Evolutionary conservation across 2,797 vertebrate species (phyloP).

Genomic region (Clarias pachynema): DNA sequence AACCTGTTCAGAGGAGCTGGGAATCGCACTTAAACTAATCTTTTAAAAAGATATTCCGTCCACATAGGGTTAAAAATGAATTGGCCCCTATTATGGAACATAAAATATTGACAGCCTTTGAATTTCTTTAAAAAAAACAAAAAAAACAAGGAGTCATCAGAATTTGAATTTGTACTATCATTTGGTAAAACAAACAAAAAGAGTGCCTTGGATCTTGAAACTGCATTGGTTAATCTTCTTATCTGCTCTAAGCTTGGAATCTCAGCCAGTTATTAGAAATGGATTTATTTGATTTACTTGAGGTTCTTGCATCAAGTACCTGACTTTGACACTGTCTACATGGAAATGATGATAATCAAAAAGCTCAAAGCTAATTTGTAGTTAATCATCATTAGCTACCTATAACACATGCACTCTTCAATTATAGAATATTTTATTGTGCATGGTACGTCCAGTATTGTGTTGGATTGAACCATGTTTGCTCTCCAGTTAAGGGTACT

Average conservation of each 20-base stretch:
- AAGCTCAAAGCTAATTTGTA: conserved; percentile 78
- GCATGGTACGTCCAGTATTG: conserved; percentile 79
- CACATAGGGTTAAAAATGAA: conserved; percentile 81
- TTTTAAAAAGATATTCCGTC: conserved; percentile 85
- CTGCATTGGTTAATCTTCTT: conserved; percentile 88
- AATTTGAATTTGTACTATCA: conserved; percentile 86
- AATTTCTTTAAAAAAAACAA: conserved; percentile 73
- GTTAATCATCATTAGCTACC: conserved; percentile 89
- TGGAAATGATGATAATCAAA: conserved; percentile 64
- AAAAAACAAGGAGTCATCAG: conserved; percentile 69
- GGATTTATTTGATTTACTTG: conserved; percentile 74
- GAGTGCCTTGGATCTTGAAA: conserved; percentile 97
- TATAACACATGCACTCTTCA: conserved; percentile 75
- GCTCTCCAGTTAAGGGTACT: conserved; percentile 73
- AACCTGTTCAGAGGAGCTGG: conserved; percentile 85
- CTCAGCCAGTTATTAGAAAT: conserved; percentile 77
- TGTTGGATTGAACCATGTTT: conserved; percentile 75
- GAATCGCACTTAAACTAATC: conserved; percentile 84
- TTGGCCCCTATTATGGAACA: conserved; percentile 76
- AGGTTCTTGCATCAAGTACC: conserved; percentile 86
- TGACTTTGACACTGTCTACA: conserved; percentile 73
- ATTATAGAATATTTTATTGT: conserved; percentile 72
- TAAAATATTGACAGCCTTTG: conserved; percentile 79
- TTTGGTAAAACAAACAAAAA: conserved; percentile 85
- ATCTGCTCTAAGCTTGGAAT: conserved; percentile 85